Evolutionary conservation across 2,888 invertebrate genomes (phyloP), one percentile per base, ranked within the genome.

Genomic region (Spialia ferax): DNA sequence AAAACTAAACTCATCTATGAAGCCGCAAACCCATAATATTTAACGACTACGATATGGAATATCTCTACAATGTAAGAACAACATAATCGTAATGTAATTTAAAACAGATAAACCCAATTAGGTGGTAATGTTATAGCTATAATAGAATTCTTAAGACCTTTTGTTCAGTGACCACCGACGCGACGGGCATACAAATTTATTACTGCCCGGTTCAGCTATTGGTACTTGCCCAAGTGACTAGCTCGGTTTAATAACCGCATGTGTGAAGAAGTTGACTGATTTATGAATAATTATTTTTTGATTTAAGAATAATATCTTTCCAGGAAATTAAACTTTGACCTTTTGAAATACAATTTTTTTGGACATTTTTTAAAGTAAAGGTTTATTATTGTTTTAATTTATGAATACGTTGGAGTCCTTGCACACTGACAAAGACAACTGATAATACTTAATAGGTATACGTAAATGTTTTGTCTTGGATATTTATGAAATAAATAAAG

Each of bases 71-170:
- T 1, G 18, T 56, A 62, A 11, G 62, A 62, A 62, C 67, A 68
- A 62, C 67, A 68, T 68, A 56, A 68, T 68, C 67, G 67, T 62
- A 62, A 68, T 18, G 62, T 38, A 62, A 68, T 68, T 68, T 68
- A 68, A 68, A 68, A 68, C 67, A 68, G 61, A 68, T 68, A 62
- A 68, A 62, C 61, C 56, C 67, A 62, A 62, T 68, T 68, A 68
- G 62, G 61, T 4, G 20, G 62, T 68, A 68, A 62, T 68, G 55
- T 62, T 56, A 68, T 68, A 23, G 67, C 56, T 48, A 38, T 68
- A 68, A 68, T 62, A 56, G 67, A 62, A 68, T 68, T 29, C 67
- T 67, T 62, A 56, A 61, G 61, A 68, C 56, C 67, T 68, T 67
- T 67, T 67, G 67, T 68, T 35, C 15, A 35, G 6, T 10, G 61